Evolutionary conservation across 1,140 invertebrate species (phyloP), one percentile per base, ranked within the genome.

Genomic region (Brachionus rotundiformis): DNA sequence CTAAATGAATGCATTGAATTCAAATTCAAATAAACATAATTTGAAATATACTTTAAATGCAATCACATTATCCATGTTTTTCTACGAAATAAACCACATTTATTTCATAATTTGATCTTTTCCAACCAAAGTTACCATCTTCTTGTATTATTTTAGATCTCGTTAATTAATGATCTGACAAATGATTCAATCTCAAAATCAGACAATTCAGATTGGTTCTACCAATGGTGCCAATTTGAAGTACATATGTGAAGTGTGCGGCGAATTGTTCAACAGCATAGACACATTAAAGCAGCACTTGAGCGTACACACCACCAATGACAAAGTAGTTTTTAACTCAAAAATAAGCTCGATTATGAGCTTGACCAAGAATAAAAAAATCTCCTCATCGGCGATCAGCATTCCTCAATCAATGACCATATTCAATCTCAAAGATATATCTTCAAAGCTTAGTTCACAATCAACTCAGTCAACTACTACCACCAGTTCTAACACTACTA

Each of bases 361-460:
- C 33, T 36, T 68, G 4, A n/a, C 63, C 29, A 68, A 68, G 13
- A 68, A 68, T 39, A 68, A 68, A 68, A 68, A 68, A 33, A 68
- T 36, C 29, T 36, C 16, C 36, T 73, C 68, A 25, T 39, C 65
- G 3, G 16, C 36, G 4, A 73, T 73, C 19, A 73, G 39, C 29
- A 73, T 73, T 44, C 68, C 68, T 5, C 68, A 73, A 73, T 73
- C 68, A 3, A 73, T 73, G 68, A 73, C 68, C 13, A 39, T 73
- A 41, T 73, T 73, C 41, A 73, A 73, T 44, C 68, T 73, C 68
- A 73, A 73, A 73, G 68, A 73, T n/a, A 73, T 73, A 25, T 73
- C 68, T 11, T 73, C 36, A 13, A 73, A 73, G 44, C 10, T 73
- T 1, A 23, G 6, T 11, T 16, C n/a, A 11, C 23, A n/a, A 25